Conservation (phyloP, 2,797 vertebrate genomes). For the Cirrhinus mrigala region DNA sequence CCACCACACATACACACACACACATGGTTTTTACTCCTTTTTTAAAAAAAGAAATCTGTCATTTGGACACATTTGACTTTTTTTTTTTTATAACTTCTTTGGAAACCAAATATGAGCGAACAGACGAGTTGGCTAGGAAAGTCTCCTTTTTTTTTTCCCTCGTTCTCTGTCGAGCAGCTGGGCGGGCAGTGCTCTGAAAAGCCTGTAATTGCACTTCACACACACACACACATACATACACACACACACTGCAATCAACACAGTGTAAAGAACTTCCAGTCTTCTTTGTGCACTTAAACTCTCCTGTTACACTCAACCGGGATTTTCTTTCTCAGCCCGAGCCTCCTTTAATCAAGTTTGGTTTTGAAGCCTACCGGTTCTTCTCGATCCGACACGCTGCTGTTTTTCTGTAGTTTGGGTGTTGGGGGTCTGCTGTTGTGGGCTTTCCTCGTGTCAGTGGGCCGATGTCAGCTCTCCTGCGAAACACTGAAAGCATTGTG, state of each 20-base stretch:
- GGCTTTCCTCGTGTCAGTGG: conserved; percentile 61
- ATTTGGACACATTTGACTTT: conserved; percentile 51
- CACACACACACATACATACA: conserved; percentile 45
- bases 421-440: conserved; percentile 48
- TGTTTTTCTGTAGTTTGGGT: conserved; percentile 50
- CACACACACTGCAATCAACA: conserved; percentile 56
- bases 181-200: conserved; percentile 79
- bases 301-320: conserved; percentile 41
- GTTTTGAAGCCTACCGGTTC: background rate
- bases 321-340: background rate
- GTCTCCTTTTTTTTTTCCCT: conserved; percentile 7
- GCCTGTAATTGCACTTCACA: conserved; percentile 80
- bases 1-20: background rate
- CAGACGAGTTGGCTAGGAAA: conserved; percentile 45
- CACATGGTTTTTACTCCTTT: background rate
- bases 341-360: conserved; percentile 51
- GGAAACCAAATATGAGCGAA: conserved; percentile 61
- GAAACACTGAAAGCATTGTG: conserved; percentile 81
- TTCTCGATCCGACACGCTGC: background rate
- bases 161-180: conserved; percentile 66
- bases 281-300: conserved; percentile 44
- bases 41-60: conserved; percentile 19
- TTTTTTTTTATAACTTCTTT: conserved; percentile 16
- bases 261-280: conserved; percentile 46
- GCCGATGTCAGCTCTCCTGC: conserved; percentile 57